Conservation (phyloP, 2,888 invertebrate species). For the Athrips mouffetella region DNA sequence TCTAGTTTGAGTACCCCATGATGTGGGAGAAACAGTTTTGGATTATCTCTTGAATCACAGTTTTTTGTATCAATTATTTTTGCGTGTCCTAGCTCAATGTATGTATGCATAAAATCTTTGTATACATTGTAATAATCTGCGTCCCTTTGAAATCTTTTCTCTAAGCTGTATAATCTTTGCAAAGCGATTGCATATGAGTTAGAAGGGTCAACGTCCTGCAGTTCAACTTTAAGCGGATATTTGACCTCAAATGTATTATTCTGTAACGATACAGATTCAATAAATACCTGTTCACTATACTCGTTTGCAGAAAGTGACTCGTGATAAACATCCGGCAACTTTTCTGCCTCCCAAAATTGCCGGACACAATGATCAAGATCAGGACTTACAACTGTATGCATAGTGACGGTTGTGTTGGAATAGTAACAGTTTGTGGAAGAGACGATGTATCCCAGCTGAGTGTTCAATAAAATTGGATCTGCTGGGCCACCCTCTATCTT, state of each 20-base stretch:
- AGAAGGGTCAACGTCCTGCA: not conserved
- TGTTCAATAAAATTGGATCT: not conserved
- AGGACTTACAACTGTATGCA: not conserved
- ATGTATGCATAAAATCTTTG: not conserved
- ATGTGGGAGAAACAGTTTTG: not conserved
- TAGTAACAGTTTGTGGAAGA: too few relatives aligned
- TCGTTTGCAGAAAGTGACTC: not conserved
- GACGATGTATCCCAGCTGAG: slow-evolving; percentile 1
- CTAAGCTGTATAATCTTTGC: not conserved
- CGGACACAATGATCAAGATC: not conserved
- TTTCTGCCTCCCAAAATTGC: not conserved
- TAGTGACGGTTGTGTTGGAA: not conserved
- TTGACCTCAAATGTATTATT: not conserved
- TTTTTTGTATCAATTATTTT: not conserved
- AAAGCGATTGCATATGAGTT: not conserved
- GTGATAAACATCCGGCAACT: not conserved
- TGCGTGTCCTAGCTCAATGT: not conserved
- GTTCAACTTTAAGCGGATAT: not conserved
- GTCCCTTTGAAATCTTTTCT: not conserved
- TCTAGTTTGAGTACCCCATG: not conserved
- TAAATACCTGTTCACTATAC: not conserved
- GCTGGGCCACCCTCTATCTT: not conserved
- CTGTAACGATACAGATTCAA: not conserved
- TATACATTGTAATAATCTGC: not conserved
- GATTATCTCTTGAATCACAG: not conserved